Evolutionary conservation across 2,888 invertebrate species (phyloP).

Genomic region (Hecatera dysodea): DNA sequence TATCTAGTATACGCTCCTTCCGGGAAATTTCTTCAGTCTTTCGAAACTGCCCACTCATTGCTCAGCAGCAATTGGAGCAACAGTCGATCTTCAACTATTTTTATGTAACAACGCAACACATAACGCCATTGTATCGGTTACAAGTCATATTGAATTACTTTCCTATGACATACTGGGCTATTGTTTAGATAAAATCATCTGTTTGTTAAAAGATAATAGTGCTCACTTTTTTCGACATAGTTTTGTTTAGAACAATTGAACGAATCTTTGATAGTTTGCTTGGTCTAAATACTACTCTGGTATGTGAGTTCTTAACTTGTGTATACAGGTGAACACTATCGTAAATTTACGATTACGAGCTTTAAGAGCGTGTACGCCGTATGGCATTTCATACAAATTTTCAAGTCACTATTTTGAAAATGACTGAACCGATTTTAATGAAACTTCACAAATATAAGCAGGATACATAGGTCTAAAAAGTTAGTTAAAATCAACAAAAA

Average conservation of each 20-base stretch:
- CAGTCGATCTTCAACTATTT: slow-evolving; percentile 48
- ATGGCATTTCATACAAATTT: too few relatives aligned
- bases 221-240: slow-evolving; percentile 13
- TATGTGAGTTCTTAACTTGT: background rate
- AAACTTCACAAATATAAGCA: too few relatives aligned
- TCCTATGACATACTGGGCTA: slow-evolving; percentile 49
- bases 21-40: slow-evolving; percentile 20
- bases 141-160: slow-evolving; percentile 66
- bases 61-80: slow-evolving; percentile 37
- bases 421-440: too few relatives aligned
- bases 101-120: slow-evolving; percentile 51
- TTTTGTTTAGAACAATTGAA: slow-evolving; percentile 4
- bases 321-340: background rate
- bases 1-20: slow-evolving; percentile 15
- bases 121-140: slow-evolving; percentile 56
- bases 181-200: slow-evolving; percentile 37
- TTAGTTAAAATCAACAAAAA: too few relatives aligned
- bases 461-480: too few relatives aligned
- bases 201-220: background rate
- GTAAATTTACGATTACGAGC: too few relatives aligned
- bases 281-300: background rate
- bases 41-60: slow-evolving; percentile 18
- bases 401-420: too few relatives aligned
- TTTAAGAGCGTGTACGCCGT: too few relatives aligned
- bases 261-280: background rate